phyloP scores from a whole-genome alignment of 1,140 invertebrate species.

The Tyrophagus putrescentiae region DNA sequence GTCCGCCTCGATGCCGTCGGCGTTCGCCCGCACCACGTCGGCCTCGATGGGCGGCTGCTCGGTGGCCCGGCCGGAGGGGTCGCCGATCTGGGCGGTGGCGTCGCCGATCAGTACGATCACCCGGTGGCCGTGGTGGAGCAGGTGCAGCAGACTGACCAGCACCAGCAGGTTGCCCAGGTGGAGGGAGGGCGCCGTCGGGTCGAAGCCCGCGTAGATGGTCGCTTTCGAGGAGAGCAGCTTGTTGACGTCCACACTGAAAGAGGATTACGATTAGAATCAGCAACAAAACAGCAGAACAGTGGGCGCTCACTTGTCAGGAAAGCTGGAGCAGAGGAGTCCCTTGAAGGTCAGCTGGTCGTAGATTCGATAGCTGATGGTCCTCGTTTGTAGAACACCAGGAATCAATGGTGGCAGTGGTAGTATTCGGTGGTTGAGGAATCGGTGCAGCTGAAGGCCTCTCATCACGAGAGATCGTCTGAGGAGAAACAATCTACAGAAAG shows the following conservation, averaged over 20 bases:
- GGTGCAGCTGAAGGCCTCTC: too few species aligned
- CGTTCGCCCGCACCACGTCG: conserved; percentile 48
- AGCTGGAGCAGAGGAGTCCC: conserved; percentile 3
- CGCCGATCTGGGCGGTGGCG: conserved; percentile 82
- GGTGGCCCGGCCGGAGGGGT: conserved; percentile 71
- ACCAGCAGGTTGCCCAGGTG: conserved; percentile 90
- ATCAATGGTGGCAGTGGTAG: too few species aligned
- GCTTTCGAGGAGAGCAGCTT: conserved; percentile 30
- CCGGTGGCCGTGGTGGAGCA: conserved; percentile 73
- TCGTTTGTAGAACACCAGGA: too few species aligned
- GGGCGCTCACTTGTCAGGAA: neutral
- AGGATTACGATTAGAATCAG: neutral
- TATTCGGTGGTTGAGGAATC: too few species aligned
- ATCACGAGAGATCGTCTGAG: too few species aligned
- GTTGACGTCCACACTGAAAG: conserved; percentile 13
- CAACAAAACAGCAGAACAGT: neutral
- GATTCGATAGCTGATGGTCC: neutral
- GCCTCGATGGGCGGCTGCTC: conserved; percentile 47
- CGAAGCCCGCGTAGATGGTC: conserved; percentile 87
- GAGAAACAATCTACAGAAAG: too few species aligned
- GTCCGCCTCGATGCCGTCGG: conserved; percentile 51
- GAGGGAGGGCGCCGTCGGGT: conserved; percentile 87
- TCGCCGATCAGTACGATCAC: conserved; percentile 78
- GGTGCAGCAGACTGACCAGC: conserved; percentile 79
- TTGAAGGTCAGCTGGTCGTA: neutral